phyloP scores from a whole-genome alignment of 2,888 invertebrate species.

The Agonopterix alstromeriana region DNA sequence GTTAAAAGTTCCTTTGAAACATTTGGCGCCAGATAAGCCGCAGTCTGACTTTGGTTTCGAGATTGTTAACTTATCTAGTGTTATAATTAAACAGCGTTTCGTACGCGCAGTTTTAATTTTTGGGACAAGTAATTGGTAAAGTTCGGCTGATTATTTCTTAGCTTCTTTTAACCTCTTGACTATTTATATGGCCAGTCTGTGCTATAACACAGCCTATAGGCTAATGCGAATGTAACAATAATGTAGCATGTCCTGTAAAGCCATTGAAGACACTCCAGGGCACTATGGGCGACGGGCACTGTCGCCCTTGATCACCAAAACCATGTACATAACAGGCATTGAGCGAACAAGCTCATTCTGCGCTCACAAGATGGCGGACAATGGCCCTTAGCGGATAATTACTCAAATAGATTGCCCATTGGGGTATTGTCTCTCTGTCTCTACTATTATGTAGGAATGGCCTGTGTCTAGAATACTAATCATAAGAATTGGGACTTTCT shows the following conservation, averaged over 20 bases:
- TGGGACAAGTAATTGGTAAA: background rate
- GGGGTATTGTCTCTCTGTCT: conserved; percentile 66
- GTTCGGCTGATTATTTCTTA: background rate
- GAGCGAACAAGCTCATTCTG: conserved; percentile 64
- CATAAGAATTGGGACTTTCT: conserved; percentile 16
- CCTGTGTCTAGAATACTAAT: conserved; percentile 38
- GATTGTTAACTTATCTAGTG: conserved; percentile 72
- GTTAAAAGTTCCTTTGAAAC: conserved; percentile 76
- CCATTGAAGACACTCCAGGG: conserved; percentile 49
- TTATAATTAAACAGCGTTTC: conserved; percentile 67
- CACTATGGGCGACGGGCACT: conserved; percentile 26
- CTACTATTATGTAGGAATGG: conserved; percentile 50
- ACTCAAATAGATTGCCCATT: conserved; percentile 77
- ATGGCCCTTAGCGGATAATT: conserved; percentile 75
- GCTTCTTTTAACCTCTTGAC: too few species aligned
- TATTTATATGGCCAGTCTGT: too few species aligned
- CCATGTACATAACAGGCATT: conserved; percentile 62
- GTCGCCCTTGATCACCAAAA: conserved; percentile 41
- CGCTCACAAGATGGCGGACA: conserved; percentile 73
- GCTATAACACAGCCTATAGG: too few species aligned
- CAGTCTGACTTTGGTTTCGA: conserved; percentile 64
- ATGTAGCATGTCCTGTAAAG: conserved; percentile 22
- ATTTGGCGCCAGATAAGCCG: conserved; percentile 76
- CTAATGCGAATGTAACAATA: too few species aligned
- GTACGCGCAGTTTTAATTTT: conserved; percentile 10